phyloP scores from a whole-genome alignment of 2,113 vertebrate genomes.

The Oryzias curvinotus region DNA sequence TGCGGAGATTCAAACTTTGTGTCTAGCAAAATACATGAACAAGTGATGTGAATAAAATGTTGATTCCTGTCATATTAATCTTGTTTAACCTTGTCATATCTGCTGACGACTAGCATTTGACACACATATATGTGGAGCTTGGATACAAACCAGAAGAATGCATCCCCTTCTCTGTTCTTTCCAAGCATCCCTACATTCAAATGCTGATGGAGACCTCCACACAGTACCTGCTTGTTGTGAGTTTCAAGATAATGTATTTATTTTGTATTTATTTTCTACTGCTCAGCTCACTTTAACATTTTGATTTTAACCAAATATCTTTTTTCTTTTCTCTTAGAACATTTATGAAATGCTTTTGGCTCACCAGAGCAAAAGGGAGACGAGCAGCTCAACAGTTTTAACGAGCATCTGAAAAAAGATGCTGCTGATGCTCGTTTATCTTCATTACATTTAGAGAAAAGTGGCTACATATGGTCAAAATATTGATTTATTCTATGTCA shows the following conservation, averaged over 20 bases:
- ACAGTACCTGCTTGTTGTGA: conserved; percentile 82
- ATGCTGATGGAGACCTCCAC: conserved; percentile 76
- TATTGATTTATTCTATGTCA: no score
- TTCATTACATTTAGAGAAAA: no score
- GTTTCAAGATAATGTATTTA: conserved; percentile 43
- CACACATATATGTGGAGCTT: conserved; percentile 79
- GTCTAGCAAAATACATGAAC: not conserved
- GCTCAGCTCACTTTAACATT: not conserved
- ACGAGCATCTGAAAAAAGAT: conserved; percentile 5
- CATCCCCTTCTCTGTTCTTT: conserved; percentile 76
- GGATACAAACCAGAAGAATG: conserved; percentile 67
- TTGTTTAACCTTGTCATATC: not conserved
- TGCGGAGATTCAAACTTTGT: not conserved
- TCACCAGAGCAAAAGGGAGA: conserved; percentile 27
- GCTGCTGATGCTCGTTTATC: not conserved
- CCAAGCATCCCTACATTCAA: conserved; percentile 82
- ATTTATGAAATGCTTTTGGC: conserved; percentile 51
- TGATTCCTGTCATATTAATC: not conserved
- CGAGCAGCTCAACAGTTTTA: conserved; percentile 5
- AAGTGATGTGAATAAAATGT: not conserved
- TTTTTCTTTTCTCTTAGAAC: conserved; percentile 45
- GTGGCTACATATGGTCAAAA: no score
- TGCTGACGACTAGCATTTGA: conserved; percentile 57
- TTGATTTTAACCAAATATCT: not conserved
- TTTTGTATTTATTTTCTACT: not conserved